Conservation (phyloP, 2,797 vertebrate species). For the Cossypha polioptera region DNA sequence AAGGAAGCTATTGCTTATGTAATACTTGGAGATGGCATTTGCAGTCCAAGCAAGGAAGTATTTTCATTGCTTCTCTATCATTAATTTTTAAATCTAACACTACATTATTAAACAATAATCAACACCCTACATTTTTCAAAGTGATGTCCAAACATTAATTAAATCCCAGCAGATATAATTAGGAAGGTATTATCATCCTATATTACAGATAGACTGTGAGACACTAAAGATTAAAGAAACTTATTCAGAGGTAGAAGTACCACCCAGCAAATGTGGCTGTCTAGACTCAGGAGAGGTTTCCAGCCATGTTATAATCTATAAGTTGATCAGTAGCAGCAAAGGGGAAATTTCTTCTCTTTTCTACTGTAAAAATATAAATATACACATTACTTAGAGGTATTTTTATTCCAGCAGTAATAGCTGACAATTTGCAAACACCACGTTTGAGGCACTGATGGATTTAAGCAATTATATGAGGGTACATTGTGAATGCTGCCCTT, state of each 20-base stretch:
- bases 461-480: not conserved
- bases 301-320: slow-evolving; percentile 44
- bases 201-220: not conserved
- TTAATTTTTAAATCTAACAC: not conserved
- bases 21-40: not conserved
- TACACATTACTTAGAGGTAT: slow-evolving; percentile 43
- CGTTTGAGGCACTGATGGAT: not conserved
- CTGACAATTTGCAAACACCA: slow-evolving; percentile 31
- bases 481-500: not conserved
- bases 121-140: not conserved
- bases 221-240: not conserved
- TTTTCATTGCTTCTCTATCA: not conserved
- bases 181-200: not conserved
- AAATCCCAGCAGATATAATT: not conserved
- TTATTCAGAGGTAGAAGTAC: not conserved
- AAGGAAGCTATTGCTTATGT: not conserved
- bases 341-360: slow-evolving; percentile 56
- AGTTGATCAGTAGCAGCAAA: slow-evolving; percentile 62
- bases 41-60: not conserved
- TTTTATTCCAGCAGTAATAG: slow-evolving; percentile 38
- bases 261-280: not conserved
- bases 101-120: slow-evolving; percentile 13
- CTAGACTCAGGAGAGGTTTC: not conserved
- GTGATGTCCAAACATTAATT: not conserved
- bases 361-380: slow-evolving; percentile 66